phyloP scores from a whole-genome alignment of 2,113 vertebrate genomes.

The Barnardius zonarius region DNA sequence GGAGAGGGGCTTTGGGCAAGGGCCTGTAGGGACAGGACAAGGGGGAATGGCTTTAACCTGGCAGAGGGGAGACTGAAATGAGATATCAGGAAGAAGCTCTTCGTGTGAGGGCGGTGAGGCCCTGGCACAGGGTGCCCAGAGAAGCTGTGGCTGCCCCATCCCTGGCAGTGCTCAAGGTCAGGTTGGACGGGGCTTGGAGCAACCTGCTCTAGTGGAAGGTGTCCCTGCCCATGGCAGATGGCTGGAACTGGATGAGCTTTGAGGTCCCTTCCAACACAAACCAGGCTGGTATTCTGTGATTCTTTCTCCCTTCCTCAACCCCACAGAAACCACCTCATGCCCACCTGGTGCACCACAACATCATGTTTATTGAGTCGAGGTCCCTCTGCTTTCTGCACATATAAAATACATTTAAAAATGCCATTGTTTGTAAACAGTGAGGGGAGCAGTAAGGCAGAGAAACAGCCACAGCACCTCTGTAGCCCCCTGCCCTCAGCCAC shows the following conservation, averaged over 20 bases:
- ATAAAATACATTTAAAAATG: not conserved
- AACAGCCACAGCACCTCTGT: not conserved
- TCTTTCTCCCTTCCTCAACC: not conserved
- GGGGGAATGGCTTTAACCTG: too few relatives aligned
- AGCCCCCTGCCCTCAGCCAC: not conserved
- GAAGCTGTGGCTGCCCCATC: too few relatives aligned
- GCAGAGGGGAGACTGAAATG: too few relatives aligned
- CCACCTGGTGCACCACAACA: accelerated
- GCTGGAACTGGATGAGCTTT: not conserved
- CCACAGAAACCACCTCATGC: not conserved
- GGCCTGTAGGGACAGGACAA: not conserved
- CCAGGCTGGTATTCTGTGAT: not conserved
- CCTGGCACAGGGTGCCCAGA: too few relatives aligned
- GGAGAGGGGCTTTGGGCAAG: not conserved
- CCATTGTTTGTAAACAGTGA: not conserved
- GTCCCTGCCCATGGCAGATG: not conserved
- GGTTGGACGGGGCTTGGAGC: too few relatives aligned
- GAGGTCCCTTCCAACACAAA: not conserved
- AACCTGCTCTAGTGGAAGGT: not conserved
- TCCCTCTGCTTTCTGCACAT: not conserved
- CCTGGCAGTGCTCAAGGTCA: too few relatives aligned
- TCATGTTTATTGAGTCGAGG: constrained; percentile 3
- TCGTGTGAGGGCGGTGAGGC: too few relatives aligned
- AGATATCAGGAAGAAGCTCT: too few relatives aligned
- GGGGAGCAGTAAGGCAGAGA: not conserved